phyloP scores from a whole-genome alignment of 2,113 vertebrate species.

The Lophura nycthemera region DNA sequence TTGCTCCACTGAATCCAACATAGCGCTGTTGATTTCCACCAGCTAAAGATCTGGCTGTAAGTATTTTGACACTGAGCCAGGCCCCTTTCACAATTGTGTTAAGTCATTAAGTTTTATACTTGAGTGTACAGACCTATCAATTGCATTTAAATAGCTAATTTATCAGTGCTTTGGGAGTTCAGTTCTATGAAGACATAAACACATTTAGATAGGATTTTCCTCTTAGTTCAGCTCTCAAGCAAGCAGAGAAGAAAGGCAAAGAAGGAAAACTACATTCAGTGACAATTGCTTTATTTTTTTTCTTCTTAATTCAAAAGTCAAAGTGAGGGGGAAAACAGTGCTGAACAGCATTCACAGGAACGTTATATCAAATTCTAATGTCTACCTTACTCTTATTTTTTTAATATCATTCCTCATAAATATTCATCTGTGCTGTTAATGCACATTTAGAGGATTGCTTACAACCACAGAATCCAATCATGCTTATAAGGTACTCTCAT shows the following conservation, averaged over 20 bases:
- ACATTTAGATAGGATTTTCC: not conserved
- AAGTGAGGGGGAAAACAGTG: not conserved
- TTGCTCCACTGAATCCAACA: not conserved
- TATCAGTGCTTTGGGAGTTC: not conserved
- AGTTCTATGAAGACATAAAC: not conserved
- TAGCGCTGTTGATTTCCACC: not conserved
- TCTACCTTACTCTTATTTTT: not conserved
- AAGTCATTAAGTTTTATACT: constrained; percentile 16
- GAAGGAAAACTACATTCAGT: not conserved
- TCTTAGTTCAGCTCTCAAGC: not conserved
- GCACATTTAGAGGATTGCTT: not conserved
- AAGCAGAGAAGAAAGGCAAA: not conserved
- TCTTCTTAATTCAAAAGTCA: not conserved
- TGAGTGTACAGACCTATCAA: not conserved
- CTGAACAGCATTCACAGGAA: not conserved
- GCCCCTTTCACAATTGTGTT: not conserved
- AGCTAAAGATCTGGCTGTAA: not conserved
- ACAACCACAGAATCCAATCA: not conserved
- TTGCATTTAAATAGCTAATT: not conserved
- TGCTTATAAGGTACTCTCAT: not conserved
- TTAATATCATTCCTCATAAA: not conserved
- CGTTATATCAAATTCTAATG: not conserved
- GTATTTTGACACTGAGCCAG: not conserved
- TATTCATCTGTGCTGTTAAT: constrained; percentile 4
- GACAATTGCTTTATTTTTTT: not conserved